Conservation (phyloP, 2,797 vertebrate species). For the Pipistrellus nathusii region DNA sequence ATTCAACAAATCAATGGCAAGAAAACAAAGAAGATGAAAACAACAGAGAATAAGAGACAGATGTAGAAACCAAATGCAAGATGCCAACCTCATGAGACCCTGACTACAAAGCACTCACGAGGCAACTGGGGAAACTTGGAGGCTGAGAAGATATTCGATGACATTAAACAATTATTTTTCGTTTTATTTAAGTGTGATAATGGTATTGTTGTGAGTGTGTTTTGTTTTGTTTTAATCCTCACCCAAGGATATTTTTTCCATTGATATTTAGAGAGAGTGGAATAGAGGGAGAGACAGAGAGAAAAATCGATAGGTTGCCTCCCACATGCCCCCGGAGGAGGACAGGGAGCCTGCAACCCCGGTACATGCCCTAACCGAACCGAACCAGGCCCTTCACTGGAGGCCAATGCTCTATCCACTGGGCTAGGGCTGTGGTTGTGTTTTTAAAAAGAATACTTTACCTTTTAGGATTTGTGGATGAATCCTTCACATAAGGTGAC, state of each 20-base stretch:
- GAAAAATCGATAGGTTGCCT: too few relatives aligned
- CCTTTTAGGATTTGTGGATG: neutral
- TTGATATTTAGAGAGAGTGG: too few relatives aligned
- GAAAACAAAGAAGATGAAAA: too few relatives aligned
- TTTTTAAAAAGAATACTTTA: neutral
- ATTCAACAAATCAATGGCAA: neutral
- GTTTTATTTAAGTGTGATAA: conserved; percentile 10
- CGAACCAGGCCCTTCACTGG: too few relatives aligned
- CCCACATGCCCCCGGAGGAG: too few relatives aligned
- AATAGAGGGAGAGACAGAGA: too few relatives aligned
- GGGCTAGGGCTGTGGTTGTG: too few relatives aligned
- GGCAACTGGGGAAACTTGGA: neutral
- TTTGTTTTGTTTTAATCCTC: too few relatives aligned
- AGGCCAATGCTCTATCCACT: too few relatives aligned
- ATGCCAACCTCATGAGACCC: neutral
- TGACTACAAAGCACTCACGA: neutral
- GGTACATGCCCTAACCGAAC: too few relatives aligned
- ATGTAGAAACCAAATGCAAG: neutral
- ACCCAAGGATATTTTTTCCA: too few relatives aligned
- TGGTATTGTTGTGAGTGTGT: neutral
- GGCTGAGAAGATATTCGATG: neutral
- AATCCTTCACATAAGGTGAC: neutral
- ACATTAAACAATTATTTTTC: neutral
- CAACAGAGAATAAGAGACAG: neutral
- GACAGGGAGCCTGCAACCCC: too few relatives aligned